These are phyloP conservation scores for Herminia tarsipennalis DNA, from an alignment of 2,888 invertebrate genomes.

Conservation along the genomic window DNA sequence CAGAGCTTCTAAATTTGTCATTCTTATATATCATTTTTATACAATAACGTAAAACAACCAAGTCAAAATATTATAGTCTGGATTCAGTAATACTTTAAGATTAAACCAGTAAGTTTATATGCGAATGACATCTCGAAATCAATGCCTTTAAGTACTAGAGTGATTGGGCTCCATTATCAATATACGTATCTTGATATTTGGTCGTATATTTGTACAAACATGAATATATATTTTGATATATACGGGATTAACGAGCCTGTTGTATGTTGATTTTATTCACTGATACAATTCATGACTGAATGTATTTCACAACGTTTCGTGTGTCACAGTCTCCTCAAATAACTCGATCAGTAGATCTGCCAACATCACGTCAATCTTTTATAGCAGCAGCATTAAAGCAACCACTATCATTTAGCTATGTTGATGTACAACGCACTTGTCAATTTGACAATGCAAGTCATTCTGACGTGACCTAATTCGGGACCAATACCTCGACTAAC, in stretches of 20 bases:
- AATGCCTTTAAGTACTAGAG: too few species aligned
- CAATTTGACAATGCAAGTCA: constrained; percentile 41
- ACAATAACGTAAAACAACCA: too few species aligned
- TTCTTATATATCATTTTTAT: constrained; percentile 32
- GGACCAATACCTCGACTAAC: constrained; percentile 12
- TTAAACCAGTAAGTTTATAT: too few species aligned
- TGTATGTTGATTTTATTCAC: background rate
- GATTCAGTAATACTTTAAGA: too few species aligned
- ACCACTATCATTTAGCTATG: constrained; percentile 27
- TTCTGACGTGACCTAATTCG: constrained; percentile 42
- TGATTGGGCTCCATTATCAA: too few species aligned
- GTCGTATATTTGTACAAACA: too few species aligned
- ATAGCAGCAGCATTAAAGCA: constrained; percentile 18
- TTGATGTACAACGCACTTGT: constrained; percentile 32
- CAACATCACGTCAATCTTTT: constrained; percentile 40
- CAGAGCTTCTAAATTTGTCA: constrained; percentile 46
- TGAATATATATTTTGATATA: too few species aligned
- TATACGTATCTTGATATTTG: too few species aligned
- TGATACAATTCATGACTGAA: background rate
- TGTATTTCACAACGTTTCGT: constrained; percentile 36
- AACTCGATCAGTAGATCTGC: constrained; percentile 38
- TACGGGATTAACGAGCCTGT: background rate
- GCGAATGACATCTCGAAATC: too few species aligned
- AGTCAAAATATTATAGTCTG: too few species aligned
- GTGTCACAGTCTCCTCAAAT: constrained; percentile 25